Base-by-base conservation (phyloP, 2,797 vertebrate genomes). In the Anguilla marmorata region DNA sequence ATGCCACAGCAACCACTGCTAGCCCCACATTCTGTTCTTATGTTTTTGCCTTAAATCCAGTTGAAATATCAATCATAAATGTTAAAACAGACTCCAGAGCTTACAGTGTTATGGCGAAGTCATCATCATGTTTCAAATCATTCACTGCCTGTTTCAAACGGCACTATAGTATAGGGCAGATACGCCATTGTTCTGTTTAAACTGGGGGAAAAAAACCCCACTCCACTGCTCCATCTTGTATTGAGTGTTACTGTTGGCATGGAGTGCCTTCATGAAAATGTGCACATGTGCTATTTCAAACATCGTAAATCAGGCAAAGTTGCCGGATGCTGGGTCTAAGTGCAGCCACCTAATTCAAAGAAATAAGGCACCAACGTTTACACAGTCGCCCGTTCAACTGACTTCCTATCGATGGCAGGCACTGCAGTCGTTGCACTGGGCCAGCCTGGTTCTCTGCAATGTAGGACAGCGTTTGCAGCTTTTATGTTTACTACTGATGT, bases 201-300 rank as follows among this genome's bases (percentile, higher is more conserved):
- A n/a, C 63, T 27, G 63, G n/a, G n/a, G 9, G 7, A 9, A 63
- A 66, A 66, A 66, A n/a, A n/a, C 27, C n/a, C n/a, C 16, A 19
- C 60, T 63, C 60, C 60, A 24, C 63, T 27, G n/a, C 24, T 27
- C 63, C n/a, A 27, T 2, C 24, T 1, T 69, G 63, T 27, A 69
- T n/a, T 9, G 63, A 27, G 19, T 69, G 63, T 69, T 69, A n/a
- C n/a, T 69, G 63, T 69, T 69, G 63, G 63, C 63, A 69, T 9
- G n/a, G 19, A 9, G 24, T 14, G 30, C 69, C 30, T 33, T 33
- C 30, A 33, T 74, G 69, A 74, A 74, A 74, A 74, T 33, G 30
- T 74, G 27, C 30, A 37, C 69, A 69, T 69, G 69, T 74, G 30
- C 69, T 74, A 74, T 74, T 74, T 79, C 33, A 79, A 79, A 45